phyloP scores from a whole-genome alignment of 2,888 invertebrate genomes.

The Acanthosepion esculentum region DNA sequence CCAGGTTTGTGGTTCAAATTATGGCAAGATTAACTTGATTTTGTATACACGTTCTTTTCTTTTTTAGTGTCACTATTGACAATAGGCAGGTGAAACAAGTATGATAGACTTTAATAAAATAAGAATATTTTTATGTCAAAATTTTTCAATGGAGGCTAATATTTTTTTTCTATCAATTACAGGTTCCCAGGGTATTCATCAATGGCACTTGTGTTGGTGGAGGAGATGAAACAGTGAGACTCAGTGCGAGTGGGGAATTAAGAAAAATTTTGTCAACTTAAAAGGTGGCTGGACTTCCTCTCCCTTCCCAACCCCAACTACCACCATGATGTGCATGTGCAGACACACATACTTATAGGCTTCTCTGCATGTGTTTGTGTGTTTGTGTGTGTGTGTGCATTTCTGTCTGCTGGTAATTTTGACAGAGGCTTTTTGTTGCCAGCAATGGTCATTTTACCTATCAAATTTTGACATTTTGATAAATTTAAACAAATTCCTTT shows the following conservation, averaged over 20 bases:
- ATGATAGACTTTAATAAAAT: too few species aligned
- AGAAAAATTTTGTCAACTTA: slow-evolving; percentile 53
- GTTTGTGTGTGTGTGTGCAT: background rate
- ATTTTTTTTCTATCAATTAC: slow-evolving; percentile 65
- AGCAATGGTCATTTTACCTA: background rate
- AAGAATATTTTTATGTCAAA: too few species aligned
- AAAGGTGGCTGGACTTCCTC: background rate
- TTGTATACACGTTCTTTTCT: too few species aligned
- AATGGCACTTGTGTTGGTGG: slow-evolving; percentile 93
- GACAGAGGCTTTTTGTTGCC: background rate
- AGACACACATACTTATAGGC: background rate
- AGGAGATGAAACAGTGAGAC: slow-evolving; percentile 86
- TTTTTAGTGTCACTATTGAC: too few species aligned
- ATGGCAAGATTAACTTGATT: too few species aligned
- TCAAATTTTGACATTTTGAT: slow-evolving; percentile 33
- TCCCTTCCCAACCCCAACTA: background rate
- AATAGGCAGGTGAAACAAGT: too few species aligned
- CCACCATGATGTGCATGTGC: background rate
- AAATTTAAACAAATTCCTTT: background rate
- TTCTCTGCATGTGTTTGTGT: background rate
- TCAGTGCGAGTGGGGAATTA: slow-evolving; percentile 61
- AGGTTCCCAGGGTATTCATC: slow-evolving; percentile 96
- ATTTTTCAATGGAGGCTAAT: background rate
- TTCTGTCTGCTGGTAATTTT: background rate
- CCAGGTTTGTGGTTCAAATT: too few species aligned